Base-by-base conservation (phyloP, 2,797 vertebrate species). In the Harpagifer antarcticus region DNA sequence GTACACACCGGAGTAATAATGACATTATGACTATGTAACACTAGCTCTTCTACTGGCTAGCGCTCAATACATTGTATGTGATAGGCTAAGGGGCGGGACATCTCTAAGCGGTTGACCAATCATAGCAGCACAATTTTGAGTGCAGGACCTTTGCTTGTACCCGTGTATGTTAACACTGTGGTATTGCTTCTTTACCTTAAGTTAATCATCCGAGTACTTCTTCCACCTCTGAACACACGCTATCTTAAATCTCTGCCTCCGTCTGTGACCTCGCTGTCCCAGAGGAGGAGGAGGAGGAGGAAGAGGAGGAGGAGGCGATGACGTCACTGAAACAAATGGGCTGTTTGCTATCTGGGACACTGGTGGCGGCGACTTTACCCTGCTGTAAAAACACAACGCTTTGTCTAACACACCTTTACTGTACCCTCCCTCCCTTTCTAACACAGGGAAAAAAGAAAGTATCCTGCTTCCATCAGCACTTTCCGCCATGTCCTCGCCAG, bases 391-490 rank as follows among this genome's bases (percentile, higher is more conserved):
- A 33, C 40, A 20, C 37, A 17, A 59, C 45, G 33, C 52, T 58
- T 55, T 53, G 56, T 73, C 37, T 14, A 67, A 53, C 56, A 40
- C 47, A 50, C 70, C 64, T 42, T 50, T 10, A 37, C 43, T n/a
- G 50, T 55, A 45, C 57, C 43, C 37, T 73, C n/a, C 19, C 49
- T 50, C 68, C 70, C 50, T 45, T 17, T 10, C 74, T n/a, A 37
- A 23, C 61, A 23, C 47, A 52, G 33, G 33, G 10, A 3, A 33
- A 37, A 64, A 62, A 50, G 56, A 40, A 66, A 78, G 47, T 27
- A 76, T 88, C 76, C 79, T 89, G 87, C 87, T 60, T 64, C 55
- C 83, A 84, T 92, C 90, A 92, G 90, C 87, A 92, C 72, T 93
- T 93, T 92, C 68, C 27, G 76, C 52, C 15, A 37, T 31, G 88